A percentile compares a stretch with the other conserved stretches of the same genome.
phyloP scores from a whole-genome alignment of 2,113 vertebrate genomes.

The Paramisgurnus dabryanus region DNA sequence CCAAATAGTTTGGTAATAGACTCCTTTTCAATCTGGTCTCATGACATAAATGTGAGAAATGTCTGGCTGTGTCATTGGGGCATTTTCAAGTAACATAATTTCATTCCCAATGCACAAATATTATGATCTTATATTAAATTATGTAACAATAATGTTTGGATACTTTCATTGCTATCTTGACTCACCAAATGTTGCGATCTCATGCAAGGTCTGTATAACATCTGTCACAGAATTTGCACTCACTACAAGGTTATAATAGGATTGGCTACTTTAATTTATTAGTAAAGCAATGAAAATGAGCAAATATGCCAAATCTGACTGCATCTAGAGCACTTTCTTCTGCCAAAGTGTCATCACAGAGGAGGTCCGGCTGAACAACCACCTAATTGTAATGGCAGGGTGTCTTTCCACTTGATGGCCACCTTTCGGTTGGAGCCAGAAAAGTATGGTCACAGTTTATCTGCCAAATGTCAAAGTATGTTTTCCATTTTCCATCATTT shows the following conservation, averaged over 20 bases:
- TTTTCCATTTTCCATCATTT: conserved; percentile 37
- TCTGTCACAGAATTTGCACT: too few relatives aligned
- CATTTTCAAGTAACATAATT: conserved; percentile 36
- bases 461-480: conserved; percentile 4
- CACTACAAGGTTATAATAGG: too few relatives aligned
- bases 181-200: neutral
- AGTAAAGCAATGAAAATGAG: neutral
- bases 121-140: conserved; percentile 24
- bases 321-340: neutral
- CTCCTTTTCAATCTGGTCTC: conserved; percentile 27
- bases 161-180: neutral
- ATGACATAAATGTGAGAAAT: neutral
- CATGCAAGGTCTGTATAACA: neutral
- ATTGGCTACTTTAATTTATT: neutral
- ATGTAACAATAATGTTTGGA: conserved; percentile 30
- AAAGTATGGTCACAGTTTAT: conserved; percentile 29
- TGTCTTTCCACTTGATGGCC: conserved; percentile 17
- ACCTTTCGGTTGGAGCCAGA: conserved; percentile 24
- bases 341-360: conserved; percentile 12
- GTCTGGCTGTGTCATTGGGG: neutral
- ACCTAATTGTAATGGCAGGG: conserved; percentile 42
- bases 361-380: conserved; percentile 23
- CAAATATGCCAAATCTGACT: neutral
- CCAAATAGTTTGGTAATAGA: neutral
- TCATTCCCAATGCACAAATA: conserved; percentile 21